Base-by-base conservation (phyloP, 37 sponge, comb jelly and placozoan species). In the Corticium candelabrum region DNA sequence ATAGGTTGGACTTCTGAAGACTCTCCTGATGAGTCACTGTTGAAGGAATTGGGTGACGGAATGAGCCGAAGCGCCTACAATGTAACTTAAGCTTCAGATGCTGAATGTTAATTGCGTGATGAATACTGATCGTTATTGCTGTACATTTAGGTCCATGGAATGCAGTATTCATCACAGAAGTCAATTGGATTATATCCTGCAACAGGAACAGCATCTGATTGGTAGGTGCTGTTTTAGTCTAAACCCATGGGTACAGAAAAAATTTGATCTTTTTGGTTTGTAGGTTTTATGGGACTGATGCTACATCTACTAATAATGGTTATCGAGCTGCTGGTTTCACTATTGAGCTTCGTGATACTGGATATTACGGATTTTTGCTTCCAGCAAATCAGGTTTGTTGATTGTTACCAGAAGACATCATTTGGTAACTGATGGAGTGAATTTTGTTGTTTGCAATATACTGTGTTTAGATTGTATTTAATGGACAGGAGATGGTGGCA, bases 391-490 rank as follows among this genome's bases (percentile, higher is more conserved):
- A 88, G 82, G 89, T 88, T 40, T 75, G 39, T 15, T 70, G 11
- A 50, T 21, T 27, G 21, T 11, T 21, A 11, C 15, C n/a, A n/a
- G n/a, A n/a, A n/a, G n/a, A n/a, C n/a, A n/a, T n/a, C n/a, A n/a
- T n/a, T n/a, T n/a, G n/a, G n/a, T n/a, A n/a, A n/a, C n/a, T n/a
- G n/a, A n/a, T n/a, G n/a, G n/a, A n/a, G n/a, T n/a, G n/a, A n/a
- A n/a, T n/a, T n/a, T n/a, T n/a, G n/a, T n/a, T n/a, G n/a, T n/a
- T n/a, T n/a, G n/a, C n/a, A n/a, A n/a, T n/a, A n/a, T n/a, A n/a
- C n/a, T n/a, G n/a, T n/a, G n/a, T n/a, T n/a, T 50, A 87, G 88
- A 87, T 87, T 21, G 77, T 87, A 37, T 81, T 81, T 68, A 84
- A 15, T 83, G 88, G 81, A 0, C 76, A 87, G 37, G 88, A 87